Base-by-base conservation (phyloP, 1,140 invertebrate genomes). In the Druon quercuslanigerum region DNA sequence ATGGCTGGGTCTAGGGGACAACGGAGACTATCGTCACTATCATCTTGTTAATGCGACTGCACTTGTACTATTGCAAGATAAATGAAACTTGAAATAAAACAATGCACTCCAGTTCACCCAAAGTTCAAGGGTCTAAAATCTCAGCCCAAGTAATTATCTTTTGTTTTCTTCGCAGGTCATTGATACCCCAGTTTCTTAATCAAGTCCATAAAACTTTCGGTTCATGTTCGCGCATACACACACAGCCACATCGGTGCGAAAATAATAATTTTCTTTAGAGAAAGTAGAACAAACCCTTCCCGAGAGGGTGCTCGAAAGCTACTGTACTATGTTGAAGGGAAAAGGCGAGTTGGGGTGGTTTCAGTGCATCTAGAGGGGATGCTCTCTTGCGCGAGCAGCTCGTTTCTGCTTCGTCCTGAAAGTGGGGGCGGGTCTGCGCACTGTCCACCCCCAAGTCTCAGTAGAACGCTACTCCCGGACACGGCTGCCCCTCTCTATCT, bases 351-450 rank as follows among this genome's bases (percentile, higher is more conserved):
- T 83, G 87, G 85, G 88, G 88, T 87, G 86, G 86, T 83, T 46
- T 46, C 84, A 80, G 82, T 83, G 83, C 16, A 20, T 16, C 72
- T 79, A 86, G 87, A 84, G 87, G 89, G 89, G 87, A 85, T 86
- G 85, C 82, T 83, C 81, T 79, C 79, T 81, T 87, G 88, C 87
- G 87, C 87, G 86, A 85, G 86, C 84, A 84, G 82, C 86, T 83
- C 84, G 78, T 79, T 82, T 87, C 84, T 85, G 87, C 85, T 81
- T 86, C 85, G 86, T 84, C 86, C 86, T 81, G 85, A 87, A 90
- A 84, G 88, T 87, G 89, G 90, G 90, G 90, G 90, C 90, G 90
- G 90, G 88, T 89, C 89, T 91, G 89, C 87, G 88, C 89, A 90
- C 86, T 90, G 87, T 90, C 90, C 90, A 91, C 87, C 89, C 89